Evolutionary conservation across 2,888 invertebrate species (phyloP).

Genomic region (Drosophila nr. fundita): DNA sequence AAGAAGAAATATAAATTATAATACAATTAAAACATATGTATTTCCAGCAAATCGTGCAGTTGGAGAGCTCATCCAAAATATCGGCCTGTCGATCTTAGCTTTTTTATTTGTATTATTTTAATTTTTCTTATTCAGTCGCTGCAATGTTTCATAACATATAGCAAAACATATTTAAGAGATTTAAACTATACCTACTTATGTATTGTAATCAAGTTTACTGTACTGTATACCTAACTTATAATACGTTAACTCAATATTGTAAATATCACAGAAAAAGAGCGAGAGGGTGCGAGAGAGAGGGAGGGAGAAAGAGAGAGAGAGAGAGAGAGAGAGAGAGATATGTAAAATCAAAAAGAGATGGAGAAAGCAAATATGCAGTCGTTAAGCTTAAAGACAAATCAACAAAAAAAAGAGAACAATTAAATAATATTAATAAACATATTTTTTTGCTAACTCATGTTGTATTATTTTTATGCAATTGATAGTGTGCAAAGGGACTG

Average conservation of each 20-base stretch:
- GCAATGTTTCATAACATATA: constrained; percentile 20
- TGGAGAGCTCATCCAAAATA: constrained; percentile 27
- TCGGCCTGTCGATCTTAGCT: constrained; percentile 34
- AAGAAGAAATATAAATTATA: background rate
- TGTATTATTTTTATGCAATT: constrained; percentile 13
- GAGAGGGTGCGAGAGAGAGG: constrained; percentile 1
- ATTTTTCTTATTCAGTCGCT: constrained; percentile 13
- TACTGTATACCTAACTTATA: constrained; percentile 47
- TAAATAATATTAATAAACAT: constrained; percentile 50
- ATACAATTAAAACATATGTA: background rate
- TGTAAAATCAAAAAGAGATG: background rate
- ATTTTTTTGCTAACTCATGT: constrained; percentile 49
- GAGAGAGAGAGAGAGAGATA: constrained; percentile 3
- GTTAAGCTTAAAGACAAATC: constrained; percentile 64
- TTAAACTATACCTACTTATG: constrained; percentile 38
- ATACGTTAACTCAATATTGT: constrained; percentile 56
- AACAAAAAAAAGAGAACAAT: constrained; percentile 47
- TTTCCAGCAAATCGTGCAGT: constrained; percentile 2
- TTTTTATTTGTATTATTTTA: constrained; percentile 13
- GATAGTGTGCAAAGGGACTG: background rate
- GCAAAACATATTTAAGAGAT: constrained; percentile 25
- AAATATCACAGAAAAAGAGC: constrained; percentile 48
- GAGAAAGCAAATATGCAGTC: constrained; percentile 11
- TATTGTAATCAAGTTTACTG: constrained; percentile 46
- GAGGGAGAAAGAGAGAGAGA: background rate